A percentile compares a stretch with the other conserved stretches of the same genome.
Evolutionary conservation across 92 coral and sea anemone genomes (phyloP).

Genomic region (Porites rus): DNA sequence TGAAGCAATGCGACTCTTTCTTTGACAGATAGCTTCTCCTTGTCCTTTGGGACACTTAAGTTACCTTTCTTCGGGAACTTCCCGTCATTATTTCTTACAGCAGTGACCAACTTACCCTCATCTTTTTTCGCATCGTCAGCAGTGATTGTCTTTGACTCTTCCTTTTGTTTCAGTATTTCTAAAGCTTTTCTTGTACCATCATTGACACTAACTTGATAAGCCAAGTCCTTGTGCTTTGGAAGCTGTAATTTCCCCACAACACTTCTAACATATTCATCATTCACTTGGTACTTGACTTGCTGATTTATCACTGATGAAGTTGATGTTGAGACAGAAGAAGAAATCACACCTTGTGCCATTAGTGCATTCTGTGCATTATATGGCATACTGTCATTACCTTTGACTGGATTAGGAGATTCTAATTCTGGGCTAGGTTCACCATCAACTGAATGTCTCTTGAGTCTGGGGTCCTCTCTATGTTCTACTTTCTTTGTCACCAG

Average conservation of each 20-base stretch:
- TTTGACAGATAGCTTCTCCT: neutral
- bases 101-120: neutral
- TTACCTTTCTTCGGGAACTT: neutral
- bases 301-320: neutral
- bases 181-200: conserved; percentile 14
- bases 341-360: conserved; percentile 12
- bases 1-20: neutral
- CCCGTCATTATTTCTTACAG: neutral
- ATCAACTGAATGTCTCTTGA: conserved; percentile 21
- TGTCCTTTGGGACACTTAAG: neutral
- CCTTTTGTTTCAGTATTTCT: neutral
- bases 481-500: conserved; percentile 13
- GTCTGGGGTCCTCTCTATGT: conserved; percentile 40
- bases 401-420: neutral
- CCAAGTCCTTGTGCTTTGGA: neutral
- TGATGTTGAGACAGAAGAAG: neutral
- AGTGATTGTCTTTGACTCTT: neutral
- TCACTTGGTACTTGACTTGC: conserved; percentile 5
- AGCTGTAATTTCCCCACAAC: neutral
- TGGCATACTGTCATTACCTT: neutral
- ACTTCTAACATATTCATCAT: neutral
- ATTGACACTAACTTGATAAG: neutral
- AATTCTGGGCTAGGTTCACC: neutral
- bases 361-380: conserved; percentile 32
- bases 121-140: neutral